Conservation (phyloP, 2,888 invertebrate genomes). For the Oegoconia quadripuncta region DNA sequence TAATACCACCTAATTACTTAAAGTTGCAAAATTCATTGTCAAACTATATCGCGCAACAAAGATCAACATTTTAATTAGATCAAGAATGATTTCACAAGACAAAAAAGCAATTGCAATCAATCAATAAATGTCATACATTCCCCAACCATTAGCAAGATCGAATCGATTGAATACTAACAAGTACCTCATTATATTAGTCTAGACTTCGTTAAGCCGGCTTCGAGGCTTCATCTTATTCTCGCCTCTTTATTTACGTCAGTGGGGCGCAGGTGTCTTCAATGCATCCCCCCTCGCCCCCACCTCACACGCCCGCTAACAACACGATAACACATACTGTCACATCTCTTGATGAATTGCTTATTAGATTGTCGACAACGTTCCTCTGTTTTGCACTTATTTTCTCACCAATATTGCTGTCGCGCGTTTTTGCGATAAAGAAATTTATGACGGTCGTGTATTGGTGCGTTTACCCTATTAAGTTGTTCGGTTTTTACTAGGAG, state of each 20-base stretch:
- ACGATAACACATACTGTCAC: slow-evolving; percentile 68
- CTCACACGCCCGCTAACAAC: slow-evolving; percentile 25
- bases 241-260: slow-evolving; percentile 53
- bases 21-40: too few species aligned
- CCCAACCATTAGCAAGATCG: too few species aligned
- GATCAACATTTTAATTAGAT: too few species aligned
- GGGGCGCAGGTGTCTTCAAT: slow-evolving; percentile 57
- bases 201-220: slow-evolving; percentile 55
- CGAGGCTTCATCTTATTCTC: slow-evolving; percentile 50
- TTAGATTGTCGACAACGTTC: slow-evolving; percentile 59
- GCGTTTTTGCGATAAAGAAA: slow-evolving; percentile 39
- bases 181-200: slow-evolving; percentile 29
- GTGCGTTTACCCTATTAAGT: slow-evolving; percentile 42
- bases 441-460: slow-evolving; percentile 34
- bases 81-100: too few species aligned
- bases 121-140: neutral
- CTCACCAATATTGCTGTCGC: slow-evolving; percentile 37
- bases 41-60: too few species aligned
- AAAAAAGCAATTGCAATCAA: too few species aligned
- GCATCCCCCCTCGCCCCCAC: slow-evolving; percentile 23
- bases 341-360: slow-evolving; percentile 71
- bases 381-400: slow-evolving; percentile 50
- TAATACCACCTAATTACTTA: too few species aligned
- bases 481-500: slow-evolving; percentile 27
- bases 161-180: neutral